Base-by-base conservation (phyloP, 2,888 invertebrate genomes). In the Phlogophora meticulosa region DNA sequence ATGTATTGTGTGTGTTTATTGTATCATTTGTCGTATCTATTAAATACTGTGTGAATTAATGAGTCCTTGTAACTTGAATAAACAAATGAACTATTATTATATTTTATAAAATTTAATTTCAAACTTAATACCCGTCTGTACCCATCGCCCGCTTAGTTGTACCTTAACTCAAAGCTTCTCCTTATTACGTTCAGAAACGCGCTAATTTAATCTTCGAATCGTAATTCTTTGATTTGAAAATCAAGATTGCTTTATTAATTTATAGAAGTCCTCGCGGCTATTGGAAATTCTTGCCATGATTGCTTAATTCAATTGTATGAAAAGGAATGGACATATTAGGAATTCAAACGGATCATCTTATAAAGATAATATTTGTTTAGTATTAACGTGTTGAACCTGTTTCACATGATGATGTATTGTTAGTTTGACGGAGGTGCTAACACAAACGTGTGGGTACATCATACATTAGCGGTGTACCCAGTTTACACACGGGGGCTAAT, bases 381-480 rank as follows among this genome's bases (percentile, higher is more conserved):
- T 2, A 46, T 32, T 22, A 17, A 24, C 32, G n/a, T 55, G 24
- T 20, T 40, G 2, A 38, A 28, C 2, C 49, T 42, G 46, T 51
- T 70, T 60, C 24, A 45, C 43, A 32, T 22, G 38, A 70, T 69
- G 72, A 78, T 72, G 46, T 64, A 75, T 77, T 53, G 66, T 74
- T 59, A 45, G 49, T 77, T 53, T 75, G 77, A 80, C 52, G 62
- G 69, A 75, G 64, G 65, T 68, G 63, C 49, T 43, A 52, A 68
- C 55, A 62, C 34, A 63, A 61, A 40, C 46, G n/a, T 55, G 68
- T 62, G 53, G 46, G 58, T 34, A 62, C 58, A 64, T 65, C 58
- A 58, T 75, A 76, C 68, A 79, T 80, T 79, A 84, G 63, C 57
- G 51, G 51, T 66, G 55, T 28, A 66, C 55, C 58, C 65, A 66